Evolutionary conservation across 2,888 invertebrate species (phyloP).

Genomic region (Nephrotoma flavescens): DNA sequence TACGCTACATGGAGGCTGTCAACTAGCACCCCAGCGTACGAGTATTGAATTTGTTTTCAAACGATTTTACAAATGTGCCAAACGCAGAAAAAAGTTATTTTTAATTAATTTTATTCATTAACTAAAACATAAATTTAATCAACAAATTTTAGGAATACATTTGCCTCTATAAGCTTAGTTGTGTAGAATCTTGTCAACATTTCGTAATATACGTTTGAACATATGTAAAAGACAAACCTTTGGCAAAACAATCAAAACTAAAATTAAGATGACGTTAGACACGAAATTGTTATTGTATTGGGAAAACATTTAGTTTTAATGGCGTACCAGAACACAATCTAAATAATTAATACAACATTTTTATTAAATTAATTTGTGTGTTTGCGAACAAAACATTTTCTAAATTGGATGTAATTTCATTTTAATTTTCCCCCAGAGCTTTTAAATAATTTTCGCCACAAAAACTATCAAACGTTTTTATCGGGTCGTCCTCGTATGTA

Average conservation of each 20-base stretch:
- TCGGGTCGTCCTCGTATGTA: not conserved
- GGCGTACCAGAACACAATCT: not conserved
- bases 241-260: not conserved
- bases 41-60: no score
- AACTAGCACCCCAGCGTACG: no score
- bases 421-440: slow-evolving; percentile 1
- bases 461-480: not conserved
- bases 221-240: not conserved
- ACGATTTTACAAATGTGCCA: no score
- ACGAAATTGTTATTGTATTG: not conserved
- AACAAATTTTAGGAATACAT: no score
- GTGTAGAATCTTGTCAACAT: not conserved
- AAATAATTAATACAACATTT: not conserved
- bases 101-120: no score
- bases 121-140: no score
- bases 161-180: not conserved
- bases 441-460: not conserved
- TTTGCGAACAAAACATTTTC: not conserved
- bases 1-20: no score
- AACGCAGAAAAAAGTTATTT: no score
- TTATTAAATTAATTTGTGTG: not conserved
- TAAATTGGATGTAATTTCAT: not conserved
- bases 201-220: not conserved
- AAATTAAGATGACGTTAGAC: not conserved
- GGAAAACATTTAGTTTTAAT: not conserved